These are phyloP conservation scores for Drosophila navojoa DNA, from an alignment of 1,140 invertebrate genomes.

Conservation along the genomic window DNA sequence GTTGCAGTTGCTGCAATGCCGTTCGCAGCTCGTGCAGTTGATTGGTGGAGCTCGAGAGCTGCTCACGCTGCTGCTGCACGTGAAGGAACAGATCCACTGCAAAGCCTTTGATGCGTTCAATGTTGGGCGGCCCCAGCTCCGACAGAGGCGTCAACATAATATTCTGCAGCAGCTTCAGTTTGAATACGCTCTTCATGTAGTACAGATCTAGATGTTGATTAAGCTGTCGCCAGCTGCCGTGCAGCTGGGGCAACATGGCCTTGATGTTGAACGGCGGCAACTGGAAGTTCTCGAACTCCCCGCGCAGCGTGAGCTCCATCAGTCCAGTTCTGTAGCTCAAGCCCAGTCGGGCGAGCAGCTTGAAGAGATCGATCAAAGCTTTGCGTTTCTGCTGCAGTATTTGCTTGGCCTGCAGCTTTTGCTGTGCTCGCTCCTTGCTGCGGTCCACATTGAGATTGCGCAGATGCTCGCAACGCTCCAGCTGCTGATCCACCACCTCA, in stretches of 20 bases:
- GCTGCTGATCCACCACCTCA: conserved; percentile 87
- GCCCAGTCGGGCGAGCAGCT: conserved; percentile 88
- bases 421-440: conserved; percentile 88
- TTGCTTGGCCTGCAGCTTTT: conserved; percentile 91
- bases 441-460: conserved; percentile 87
- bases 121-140: conserved; percentile 91
- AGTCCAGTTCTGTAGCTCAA: conserved; percentile 92
- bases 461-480: conserved; percentile 87
- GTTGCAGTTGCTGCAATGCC: conserved; percentile 64
- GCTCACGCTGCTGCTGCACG: conserved; percentile 84
- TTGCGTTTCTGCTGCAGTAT: conserved; percentile 93
- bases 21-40: conserved; percentile 79
- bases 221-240: conserved; percentile 56
- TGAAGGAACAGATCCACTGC: conserved; percentile 88
- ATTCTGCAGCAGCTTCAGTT: conserved; percentile 86
- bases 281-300: conserved; percentile 77
- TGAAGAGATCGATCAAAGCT: conserved; percentile 93
- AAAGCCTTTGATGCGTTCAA: conserved; percentile 94
- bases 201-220: conserved; percentile 79
- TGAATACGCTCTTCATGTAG: conserved; percentile 83
- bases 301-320: conserved; percentile 83
- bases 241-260: conserved; percentile 64
- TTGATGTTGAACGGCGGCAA: conserved; percentile 68
- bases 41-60: conserved; percentile 75
- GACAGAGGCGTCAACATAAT: conserved; percentile 88